phyloP scores from a whole-genome alignment of 2,888 invertebrate species.

The Phyllotreta striolata region DNA sequence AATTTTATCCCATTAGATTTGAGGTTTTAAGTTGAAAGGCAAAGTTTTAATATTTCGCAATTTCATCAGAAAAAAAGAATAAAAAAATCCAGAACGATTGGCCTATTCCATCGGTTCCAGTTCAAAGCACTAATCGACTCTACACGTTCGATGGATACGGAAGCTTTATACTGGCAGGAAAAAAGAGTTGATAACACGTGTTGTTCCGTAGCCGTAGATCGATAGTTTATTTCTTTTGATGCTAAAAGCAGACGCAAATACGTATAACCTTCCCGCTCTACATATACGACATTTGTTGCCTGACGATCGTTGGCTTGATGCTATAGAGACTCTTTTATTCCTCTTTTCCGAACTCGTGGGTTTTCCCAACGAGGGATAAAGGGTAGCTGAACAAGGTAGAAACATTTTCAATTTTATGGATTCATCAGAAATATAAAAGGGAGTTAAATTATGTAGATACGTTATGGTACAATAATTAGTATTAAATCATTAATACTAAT shows the following conservation, averaged over 20 bases:
- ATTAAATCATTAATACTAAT: no score
- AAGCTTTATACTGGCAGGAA: neutral
- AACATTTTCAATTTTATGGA: no score
- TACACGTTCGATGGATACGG: neutral
- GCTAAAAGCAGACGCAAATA: slow-evolving; percentile 9
- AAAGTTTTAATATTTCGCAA: no score
- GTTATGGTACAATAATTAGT: no score
- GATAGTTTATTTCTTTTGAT: slow-evolving; percentile 14
- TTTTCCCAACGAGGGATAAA: no score
- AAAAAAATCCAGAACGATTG: neutral
- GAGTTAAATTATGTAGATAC: no score
- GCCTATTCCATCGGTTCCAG: slow-evolving; percentile 13
- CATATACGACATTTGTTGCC: neutral
- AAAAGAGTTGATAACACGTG: slow-evolving; percentile 12
- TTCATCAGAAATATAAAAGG: no score
- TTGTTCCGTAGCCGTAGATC: slow-evolving; percentile 2
- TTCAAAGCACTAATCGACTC: slow-evolving; percentile 12
- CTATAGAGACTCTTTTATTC: neutral
- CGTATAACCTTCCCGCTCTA: neutral
- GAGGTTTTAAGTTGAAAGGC: no score
- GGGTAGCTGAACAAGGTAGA: no score
- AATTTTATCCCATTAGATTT: no score
- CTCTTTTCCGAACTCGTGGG: no score
- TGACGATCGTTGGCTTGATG: neutral
- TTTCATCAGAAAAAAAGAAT: no score